Evolutionary conservation across 2,113 vertebrate genomes (phyloP).

Genomic region (Furnarius figulus): DNA sequence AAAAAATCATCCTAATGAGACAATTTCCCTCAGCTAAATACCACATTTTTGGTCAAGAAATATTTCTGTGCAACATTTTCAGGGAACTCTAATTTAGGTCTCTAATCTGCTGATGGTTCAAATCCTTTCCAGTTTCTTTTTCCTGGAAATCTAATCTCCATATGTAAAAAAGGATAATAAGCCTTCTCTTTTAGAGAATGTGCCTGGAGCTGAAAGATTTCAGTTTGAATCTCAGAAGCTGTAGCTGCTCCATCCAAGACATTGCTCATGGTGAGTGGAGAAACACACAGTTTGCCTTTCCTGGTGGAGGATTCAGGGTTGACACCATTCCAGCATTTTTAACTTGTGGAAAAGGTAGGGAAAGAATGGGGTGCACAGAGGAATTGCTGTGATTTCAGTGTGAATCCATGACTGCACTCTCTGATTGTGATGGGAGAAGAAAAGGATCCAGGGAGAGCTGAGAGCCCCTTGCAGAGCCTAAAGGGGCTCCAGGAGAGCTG

Average conservation of each 20-base stretch:
- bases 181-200: neutral
- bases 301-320: fast-evolving
- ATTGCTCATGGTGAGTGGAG: neutral
- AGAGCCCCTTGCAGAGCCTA: neutral
- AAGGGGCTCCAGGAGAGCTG: neutral
- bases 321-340: neutral
- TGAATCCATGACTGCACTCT: neutral
- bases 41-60: neutral
- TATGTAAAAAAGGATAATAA: neutral
- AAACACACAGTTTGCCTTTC: neutral
- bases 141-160: neutral
- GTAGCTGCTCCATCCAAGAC: neutral
- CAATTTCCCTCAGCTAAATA: neutral
- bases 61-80: neutral
- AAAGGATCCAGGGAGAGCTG: fast-evolving
- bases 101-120: neutral
- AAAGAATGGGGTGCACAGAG: neutral
- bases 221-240: neutral
- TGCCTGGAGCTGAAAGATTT: neutral
- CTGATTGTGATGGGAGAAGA: fast-evolving
- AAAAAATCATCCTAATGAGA: neutral
- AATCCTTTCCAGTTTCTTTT: neutral
- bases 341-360: neutral
- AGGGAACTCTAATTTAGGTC: neutral
- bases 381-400: neutral